Evolutionary conservation across 2,888 invertebrate species (phyloP).

Genomic region (Netelia inedita): DNA sequence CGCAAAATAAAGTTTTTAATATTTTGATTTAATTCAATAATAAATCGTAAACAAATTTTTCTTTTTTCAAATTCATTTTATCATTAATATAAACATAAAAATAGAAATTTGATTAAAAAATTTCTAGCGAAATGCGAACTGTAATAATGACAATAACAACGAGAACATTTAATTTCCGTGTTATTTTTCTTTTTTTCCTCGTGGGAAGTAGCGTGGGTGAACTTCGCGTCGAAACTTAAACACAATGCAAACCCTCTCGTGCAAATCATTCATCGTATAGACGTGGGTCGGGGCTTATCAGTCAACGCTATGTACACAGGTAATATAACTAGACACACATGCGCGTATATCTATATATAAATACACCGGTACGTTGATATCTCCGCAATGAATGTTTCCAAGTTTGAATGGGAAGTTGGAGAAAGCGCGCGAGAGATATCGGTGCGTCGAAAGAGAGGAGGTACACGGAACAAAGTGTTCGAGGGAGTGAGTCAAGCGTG

Average conservation of each 20-base stretch:
- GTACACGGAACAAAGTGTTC: not conserved
- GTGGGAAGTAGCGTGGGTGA: not conserved
- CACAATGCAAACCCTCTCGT: constrained; percentile 12
- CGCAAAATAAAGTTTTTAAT: too few species aligned
- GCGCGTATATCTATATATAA: constrained; percentile 10
- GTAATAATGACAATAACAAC: too few species aligned
- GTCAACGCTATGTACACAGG: constrained; percentile 37
- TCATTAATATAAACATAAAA: not conserved
- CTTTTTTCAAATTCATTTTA: too few species aligned
- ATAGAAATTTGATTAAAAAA: too few species aligned
- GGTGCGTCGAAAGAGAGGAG: not conserved
- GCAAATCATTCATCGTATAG: constrained; percentile 31
- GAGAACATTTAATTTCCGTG: too few species aligned
- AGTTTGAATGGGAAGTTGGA: constrained; percentile 52
- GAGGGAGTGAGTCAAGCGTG: constrained; percentile 65
- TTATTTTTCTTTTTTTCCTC: not conserved
- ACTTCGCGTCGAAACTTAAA: not conserved
- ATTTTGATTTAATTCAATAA: too few species aligned
- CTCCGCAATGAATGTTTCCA: constrained; percentile 20
- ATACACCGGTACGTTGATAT: constrained; percentile 2
- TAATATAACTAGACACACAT: constrained; percentile 26
- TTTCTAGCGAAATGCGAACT: too few species aligned
- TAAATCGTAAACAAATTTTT: too few species aligned
- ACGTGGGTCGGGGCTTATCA: constrained; percentile 52
- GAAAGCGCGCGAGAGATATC: constrained; percentile 40